Base-by-base conservation (phyloP, 64 coral and sea anemone genomes). In the Astreopora myriophthalma region DNA sequence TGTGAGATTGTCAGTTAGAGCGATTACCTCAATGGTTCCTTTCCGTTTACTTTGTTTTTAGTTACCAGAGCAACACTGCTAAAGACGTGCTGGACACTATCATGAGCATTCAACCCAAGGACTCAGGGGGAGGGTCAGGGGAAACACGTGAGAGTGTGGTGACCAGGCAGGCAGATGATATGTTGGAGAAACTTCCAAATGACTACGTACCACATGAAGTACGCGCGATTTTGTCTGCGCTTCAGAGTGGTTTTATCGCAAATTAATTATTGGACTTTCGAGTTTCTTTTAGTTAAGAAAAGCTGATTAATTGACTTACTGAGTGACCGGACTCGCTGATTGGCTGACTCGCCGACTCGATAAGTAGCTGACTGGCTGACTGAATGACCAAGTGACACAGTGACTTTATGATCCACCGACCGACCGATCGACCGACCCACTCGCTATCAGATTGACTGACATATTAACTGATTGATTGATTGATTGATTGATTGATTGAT, bases 151-250 rank as follows among this genome's bases (percentile, higher is more conserved):
- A 99, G 42, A 95, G 94, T 52, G 92, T 99, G 42, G 97, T 99
- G 7, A 96, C 78, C 1, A 94, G 97, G 30, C 71, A 93, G 74
- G 97, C 97, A 49, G 83, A 90, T 60, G 97, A 99, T 32, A 96
- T 99, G 97, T 76, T 95, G 70, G 97, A 99, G 42, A 99, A 99
- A 90, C 97, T 99, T 34, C 97, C 97, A 34, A 84, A 89, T 14
- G 94, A 95, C 67, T 99, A 99, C n/a, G 63, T 99, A 16, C 97
- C 97, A 36, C 97, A 99, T 37, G 97, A 99, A 90, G 97, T 99
- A 19, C 30, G 86, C 33, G 14, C 2, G 4, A 3, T 71, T 33
- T 55, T 55, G 12, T 55, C 51, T 22, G 16, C 22, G 20, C 61
- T 64, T 16, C 5, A 7, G 6, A 25, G 61, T 58, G 61, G 61